phyloP scores from a whole-genome alignment of 2,113 vertebrate genomes.

The Chloebia gouldiae region DNA sequence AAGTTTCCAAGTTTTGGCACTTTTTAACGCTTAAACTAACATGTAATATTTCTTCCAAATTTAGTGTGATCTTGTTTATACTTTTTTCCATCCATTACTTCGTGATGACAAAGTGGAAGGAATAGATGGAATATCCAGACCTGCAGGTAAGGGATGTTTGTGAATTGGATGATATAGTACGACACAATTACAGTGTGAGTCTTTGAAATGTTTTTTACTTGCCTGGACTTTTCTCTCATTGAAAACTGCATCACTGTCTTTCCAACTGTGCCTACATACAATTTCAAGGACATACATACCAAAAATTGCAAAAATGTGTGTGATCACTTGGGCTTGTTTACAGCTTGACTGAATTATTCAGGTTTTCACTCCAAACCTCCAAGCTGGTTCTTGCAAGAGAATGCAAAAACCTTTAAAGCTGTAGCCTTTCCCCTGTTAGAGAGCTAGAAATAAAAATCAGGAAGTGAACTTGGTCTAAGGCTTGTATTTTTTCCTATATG shows the following conservation, averaged over 20 bases:
- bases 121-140: conserved; percentile 80
- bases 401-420: neutral
- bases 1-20: neutral
- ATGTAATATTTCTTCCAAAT: conserved; percentile 45
- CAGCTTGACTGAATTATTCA: neutral
- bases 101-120: conserved; percentile 95
- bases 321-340: neutral
- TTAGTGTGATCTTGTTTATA: conserved; percentile 97
- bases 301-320: neutral
- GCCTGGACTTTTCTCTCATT: neutral
- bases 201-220: neutral
- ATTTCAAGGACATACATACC: neutral
- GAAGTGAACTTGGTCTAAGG: neutral
- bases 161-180: neutral
- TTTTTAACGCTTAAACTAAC: conserved; percentile 39
- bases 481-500: neutral
- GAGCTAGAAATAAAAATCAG: neutral
- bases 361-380: neutral
- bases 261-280: neutral
- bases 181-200: neutral
- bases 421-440: neutral
- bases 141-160: conserved; percentile 71
- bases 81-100: conserved; percentile 95
- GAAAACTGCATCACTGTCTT: neutral
- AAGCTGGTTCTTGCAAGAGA: neutral